A percentile compares a stretch with the other conserved stretches of the same genome.
Evolutionary conservation across 2,113 vertebrate genomes (phyloP).

Genomic region (Cyprinodon variegatus): DNA sequence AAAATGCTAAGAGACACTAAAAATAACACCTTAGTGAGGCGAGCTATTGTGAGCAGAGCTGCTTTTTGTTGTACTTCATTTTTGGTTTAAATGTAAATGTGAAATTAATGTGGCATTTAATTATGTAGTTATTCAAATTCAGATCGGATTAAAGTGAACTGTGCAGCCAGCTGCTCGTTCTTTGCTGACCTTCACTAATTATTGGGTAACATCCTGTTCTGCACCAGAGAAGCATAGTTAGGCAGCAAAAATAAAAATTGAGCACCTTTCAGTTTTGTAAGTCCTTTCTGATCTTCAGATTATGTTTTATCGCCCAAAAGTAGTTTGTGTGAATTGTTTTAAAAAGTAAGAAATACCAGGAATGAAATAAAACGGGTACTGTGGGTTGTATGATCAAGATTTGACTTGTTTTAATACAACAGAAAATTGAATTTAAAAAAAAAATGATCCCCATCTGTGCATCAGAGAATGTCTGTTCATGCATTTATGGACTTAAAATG

Average conservation of each 20-base stretch:
- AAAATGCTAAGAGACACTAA: too few relatives aligned
- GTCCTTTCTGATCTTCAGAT: neutral
- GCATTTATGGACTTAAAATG: too few relatives aligned
- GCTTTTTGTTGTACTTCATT: conserved; percentile 9
- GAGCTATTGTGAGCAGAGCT: neutral
- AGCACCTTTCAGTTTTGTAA: neutral
- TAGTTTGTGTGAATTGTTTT: too few relatives aligned
- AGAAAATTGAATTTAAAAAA: too few relatives aligned
- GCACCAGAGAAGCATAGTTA: neutral
- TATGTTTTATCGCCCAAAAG: too few relatives aligned
- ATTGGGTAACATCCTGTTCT: neutral
- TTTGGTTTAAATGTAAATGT: conserved; percentile 31
- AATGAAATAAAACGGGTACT: too few relatives aligned
- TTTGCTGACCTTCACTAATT: conserved; percentile 25
- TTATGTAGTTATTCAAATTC: conserved; percentile 53
- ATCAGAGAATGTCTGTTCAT: too few relatives aligned
- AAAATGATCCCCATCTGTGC: too few relatives aligned
- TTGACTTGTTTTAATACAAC: too few relatives aligned
- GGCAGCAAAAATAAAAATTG: neutral
- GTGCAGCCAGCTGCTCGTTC: conserved; percentile 31
- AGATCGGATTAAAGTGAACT: conserved; percentile 39
- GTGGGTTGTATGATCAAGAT: too few relatives aligned
- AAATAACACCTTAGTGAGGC: neutral
- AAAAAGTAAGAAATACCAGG: too few relatives aligned
- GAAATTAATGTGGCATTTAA: conserved; percentile 55